Evolutionary conservation across 2,888 invertebrate species (phyloP), one percentile per base, ranked within the genome.

Genomic region (Pseudococcus longispinus): DNA sequence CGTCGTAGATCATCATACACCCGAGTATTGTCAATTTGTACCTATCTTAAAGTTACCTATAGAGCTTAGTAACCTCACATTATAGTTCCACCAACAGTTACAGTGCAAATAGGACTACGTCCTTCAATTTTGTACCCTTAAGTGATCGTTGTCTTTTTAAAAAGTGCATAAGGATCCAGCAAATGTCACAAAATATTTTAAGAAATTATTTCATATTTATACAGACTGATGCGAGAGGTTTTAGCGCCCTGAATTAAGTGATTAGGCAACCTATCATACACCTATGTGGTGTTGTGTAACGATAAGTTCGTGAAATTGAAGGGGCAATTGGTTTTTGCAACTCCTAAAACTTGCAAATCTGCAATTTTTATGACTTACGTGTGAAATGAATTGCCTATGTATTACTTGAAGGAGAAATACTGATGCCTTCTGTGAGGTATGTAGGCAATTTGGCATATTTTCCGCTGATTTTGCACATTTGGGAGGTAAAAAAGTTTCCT

Each of bases 11-110:
- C 23, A 13, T 77, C 77, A 20, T 51, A 77, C 29, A 15, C 37
- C 55, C 32, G 5, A 13, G 20, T 51, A 32, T 32, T 37, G 55
- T 77, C 55, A 55, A 85, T 37, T 77, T 32, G 15, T 20, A 55
- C 29, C 55, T 60, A 20, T 86, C 80, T 86, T 1, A 70, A n/a
- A 18, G 18, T 29, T 29, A 70, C 70, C 70, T 29, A 15, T 26
- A 18, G 18, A 42, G 55, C 11, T n/a, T 44, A 60, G 77, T 42
- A 60, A 60, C 37, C 51, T 55, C 84, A n/a, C 84, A 37, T 70
- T 80, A 13, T 51, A 26, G 23, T 46, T 77, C 60, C 42, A 29
- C 70, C 55, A 42, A 84, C 26, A 87, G 77, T 88, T 89, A 11
- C 88, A 29, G 23, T 70, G 70, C 70, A 70, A 70, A 70, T 70